phyloP scores from a whole-genome alignment of 2,797 vertebrate genomes.

The Clamator glandarius region DNA sequence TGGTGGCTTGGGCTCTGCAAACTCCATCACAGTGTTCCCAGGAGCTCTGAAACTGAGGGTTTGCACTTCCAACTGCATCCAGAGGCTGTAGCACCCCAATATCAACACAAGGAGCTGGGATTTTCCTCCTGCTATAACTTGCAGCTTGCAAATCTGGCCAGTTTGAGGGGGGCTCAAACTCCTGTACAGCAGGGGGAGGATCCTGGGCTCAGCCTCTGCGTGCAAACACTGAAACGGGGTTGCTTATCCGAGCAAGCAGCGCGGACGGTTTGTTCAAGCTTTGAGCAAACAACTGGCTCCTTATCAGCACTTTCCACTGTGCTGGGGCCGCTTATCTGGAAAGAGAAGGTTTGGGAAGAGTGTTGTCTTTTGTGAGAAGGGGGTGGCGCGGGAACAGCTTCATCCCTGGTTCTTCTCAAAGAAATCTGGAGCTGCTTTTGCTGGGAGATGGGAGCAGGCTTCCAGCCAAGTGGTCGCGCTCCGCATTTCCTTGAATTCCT shows the following conservation, averaged over 20 bases:
- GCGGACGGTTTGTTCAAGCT: slow-evolving; percentile 34
- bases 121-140: neutral
- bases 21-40: neutral
- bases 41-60: neutral
- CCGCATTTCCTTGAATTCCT: slow-evolving; percentile 61
- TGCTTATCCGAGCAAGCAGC: neutral
- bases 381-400: neutral
- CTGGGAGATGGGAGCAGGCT: slow-evolving; percentile 13
- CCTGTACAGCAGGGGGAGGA: neutral
- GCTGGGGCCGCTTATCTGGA: neutral
- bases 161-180: neutral
- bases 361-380: neutral
- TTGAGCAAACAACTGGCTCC: slow-evolving; percentile 63
- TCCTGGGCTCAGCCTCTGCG: neutral
- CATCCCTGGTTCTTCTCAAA: neutral
- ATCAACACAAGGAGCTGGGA: fast-evolving
- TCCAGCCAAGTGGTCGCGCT: slow-evolving; percentile 1
- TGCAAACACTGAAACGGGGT: fast-evolving
- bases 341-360: slow-evolving; percentile 46
- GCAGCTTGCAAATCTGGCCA: neutral
- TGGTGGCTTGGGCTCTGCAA: neutral
- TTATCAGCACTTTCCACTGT: slow-evolving; percentile 56
- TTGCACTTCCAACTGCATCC: neutral
- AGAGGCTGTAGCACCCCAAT: neutral
- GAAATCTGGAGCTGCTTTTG: slow-evolving; percentile 30